Conservation (phyloP, 2,113 vertebrate species). For the Phylloscopus trochilus region DNA sequence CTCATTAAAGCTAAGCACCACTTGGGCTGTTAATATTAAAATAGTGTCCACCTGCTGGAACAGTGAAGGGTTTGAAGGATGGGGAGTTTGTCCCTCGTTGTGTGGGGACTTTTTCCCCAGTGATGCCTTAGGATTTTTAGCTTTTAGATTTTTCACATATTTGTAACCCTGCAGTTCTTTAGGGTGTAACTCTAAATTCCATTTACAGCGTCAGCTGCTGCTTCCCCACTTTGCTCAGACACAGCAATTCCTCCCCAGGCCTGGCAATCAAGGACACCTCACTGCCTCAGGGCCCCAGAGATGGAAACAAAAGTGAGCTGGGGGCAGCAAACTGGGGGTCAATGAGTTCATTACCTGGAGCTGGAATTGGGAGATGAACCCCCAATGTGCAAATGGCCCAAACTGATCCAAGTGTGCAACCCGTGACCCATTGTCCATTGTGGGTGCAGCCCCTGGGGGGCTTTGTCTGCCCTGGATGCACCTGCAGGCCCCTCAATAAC, state of each 20-base stretch:
- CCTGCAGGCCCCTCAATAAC: too few species aligned
- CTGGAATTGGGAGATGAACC: too few species aligned
- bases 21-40: background rate
- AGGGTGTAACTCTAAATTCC: background rate
- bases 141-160: accelerated
- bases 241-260: background rate
- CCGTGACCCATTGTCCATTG: too few species aligned
- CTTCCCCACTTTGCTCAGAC: background rate
- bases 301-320: too few species aligned
- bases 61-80: background rate
- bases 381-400: too few species aligned
- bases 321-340: too few species aligned
- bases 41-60: background rate
- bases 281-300: background rate
- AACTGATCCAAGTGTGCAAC: too few species aligned
- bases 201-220: background rate
- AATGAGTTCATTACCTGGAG: too few species aligned
- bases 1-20: background rate
- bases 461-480: too few species aligned
- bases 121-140: background rate
- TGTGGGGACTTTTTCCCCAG: background rate
- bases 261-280: background rate
- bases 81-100: background rate
- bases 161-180: background rate
- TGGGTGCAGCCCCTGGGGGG: too few species aligned